Percentiles rank a stretch among this genome's conserved stretches.
These are phyloP conservation scores for Muscicapa comitata DNA, from an alignment of 2,797 vertebrate genomes.

Conservation along the genomic window DNA sequence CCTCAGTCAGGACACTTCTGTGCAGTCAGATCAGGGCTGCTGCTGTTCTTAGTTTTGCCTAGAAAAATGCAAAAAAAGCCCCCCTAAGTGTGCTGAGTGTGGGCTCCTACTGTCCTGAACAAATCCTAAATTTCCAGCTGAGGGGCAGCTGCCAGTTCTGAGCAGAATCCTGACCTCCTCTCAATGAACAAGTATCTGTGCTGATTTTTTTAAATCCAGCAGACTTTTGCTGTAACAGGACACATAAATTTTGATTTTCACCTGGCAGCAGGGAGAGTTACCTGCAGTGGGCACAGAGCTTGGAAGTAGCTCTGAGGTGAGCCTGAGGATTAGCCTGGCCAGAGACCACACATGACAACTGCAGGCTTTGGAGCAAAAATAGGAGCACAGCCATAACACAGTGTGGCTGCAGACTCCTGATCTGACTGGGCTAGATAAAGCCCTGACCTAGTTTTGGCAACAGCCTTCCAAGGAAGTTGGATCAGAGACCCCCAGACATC, in stretches of 20 bases:
- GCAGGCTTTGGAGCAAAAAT: background rate
- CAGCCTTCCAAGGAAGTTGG: background rate
- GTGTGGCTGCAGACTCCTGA: background rate
- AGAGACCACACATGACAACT: background rate
- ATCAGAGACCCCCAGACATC: background rate
- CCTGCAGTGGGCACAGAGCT: background rate
- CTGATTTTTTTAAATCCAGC: background rate
- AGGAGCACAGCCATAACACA: background rate
- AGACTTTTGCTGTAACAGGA: background rate
- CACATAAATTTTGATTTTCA: background rate
- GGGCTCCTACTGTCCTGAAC: background rate
- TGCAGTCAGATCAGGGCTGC: background rate
- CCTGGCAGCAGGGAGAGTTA: background rate
- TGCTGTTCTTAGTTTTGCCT: background rate
- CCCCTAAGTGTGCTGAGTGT: background rate
- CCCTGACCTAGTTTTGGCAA: background rate
- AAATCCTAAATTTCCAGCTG: background rate
- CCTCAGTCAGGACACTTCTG: background rate
- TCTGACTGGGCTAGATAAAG: background rate
- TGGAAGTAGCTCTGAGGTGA: background rate
- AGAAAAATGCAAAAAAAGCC: background rate
- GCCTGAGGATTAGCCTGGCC: background rate
- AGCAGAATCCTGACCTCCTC: background rate
- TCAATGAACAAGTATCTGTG: background rate
- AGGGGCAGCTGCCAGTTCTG: background rate